phyloP scores from a whole-genome alignment of 1,140 invertebrate species.

The Anastrepha ludens region DNA sequence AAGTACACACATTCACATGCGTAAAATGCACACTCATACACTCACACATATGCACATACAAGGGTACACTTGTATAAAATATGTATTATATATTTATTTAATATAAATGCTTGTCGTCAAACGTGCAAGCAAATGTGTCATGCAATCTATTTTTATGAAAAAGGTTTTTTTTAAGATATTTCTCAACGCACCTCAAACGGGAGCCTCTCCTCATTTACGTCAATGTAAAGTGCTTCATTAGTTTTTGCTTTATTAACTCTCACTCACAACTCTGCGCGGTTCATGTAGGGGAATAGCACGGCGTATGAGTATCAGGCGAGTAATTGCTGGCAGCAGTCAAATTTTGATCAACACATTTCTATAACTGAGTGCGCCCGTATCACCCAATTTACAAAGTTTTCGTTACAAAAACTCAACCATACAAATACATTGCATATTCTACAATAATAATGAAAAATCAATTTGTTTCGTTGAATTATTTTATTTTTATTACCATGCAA shows the following conservation, averaged over 20 bases:
- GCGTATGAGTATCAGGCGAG: conserved; percentile 15
- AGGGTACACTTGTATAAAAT: too few relatives aligned
- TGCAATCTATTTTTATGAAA: background rate
- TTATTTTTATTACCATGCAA: too few relatives aligned
- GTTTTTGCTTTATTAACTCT: background rate
- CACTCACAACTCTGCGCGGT: background rate
- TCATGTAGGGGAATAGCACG: background rate
- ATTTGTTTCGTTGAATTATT: too few relatives aligned
- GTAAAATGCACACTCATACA: background rate
- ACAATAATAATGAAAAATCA: too few relatives aligned
- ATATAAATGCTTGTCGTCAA: background rate
- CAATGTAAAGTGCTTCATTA: background rate
- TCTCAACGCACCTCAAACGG: background rate
- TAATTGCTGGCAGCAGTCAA: background rate
- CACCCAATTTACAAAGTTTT: too few relatives aligned
- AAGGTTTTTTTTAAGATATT: too few relatives aligned
- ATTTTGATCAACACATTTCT: background rate
- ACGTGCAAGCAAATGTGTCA: conserved; percentile 10
- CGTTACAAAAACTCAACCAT: too few relatives aligned
- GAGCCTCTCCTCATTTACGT: background rate
- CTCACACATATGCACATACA: background rate
- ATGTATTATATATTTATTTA: background rate
- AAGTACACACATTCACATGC: background rate
- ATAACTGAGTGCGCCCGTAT: too few relatives aligned
- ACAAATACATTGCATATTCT: too few relatives aligned